These are phyloP conservation scores for Chloropsis hardwickii DNA, from an alignment of 2,113 vertebrate species.

Conservation along the genomic window DNA sequence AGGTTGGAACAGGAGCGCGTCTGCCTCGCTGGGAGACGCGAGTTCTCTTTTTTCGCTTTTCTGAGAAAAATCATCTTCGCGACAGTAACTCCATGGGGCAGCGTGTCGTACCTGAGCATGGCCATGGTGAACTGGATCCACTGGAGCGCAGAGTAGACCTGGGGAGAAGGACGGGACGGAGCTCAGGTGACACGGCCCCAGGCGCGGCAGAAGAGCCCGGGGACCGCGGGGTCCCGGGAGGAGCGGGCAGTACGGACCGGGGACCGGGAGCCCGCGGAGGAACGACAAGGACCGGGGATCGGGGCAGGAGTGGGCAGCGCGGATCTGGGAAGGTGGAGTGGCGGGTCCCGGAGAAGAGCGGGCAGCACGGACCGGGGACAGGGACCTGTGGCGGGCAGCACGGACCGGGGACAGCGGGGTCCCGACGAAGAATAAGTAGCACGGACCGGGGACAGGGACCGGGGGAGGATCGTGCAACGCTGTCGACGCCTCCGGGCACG, in stretches of 20 bases:
- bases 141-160: slow-evolving; percentile 68
- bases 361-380: not conserved
- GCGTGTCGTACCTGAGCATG: slow-evolving; percentile 67
- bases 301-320: not conserved
- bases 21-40: not conserved
- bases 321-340: not conserved
- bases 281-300: not conserved
- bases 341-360: not conserved
- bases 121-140: slow-evolving; percentile 78
- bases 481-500: not conserved
- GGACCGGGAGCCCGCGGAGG: too few species aligned
- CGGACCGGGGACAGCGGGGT: not conserved
- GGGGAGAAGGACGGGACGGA: not conserved
- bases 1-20: not conserved
- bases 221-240: not conserved
- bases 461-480: not conserved
- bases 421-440: not conserved
- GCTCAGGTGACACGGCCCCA: not conserved
- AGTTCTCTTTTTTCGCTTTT: not conserved
- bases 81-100: not conserved
- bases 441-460: not conserved
- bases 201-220: not conserved
- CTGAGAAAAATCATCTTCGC: not conserved
- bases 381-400: not conserved
- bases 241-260: not conserved